phyloP scores from a whole-genome alignment of 1,140 invertebrate genomes.

The Drosophila aff. region DNA sequence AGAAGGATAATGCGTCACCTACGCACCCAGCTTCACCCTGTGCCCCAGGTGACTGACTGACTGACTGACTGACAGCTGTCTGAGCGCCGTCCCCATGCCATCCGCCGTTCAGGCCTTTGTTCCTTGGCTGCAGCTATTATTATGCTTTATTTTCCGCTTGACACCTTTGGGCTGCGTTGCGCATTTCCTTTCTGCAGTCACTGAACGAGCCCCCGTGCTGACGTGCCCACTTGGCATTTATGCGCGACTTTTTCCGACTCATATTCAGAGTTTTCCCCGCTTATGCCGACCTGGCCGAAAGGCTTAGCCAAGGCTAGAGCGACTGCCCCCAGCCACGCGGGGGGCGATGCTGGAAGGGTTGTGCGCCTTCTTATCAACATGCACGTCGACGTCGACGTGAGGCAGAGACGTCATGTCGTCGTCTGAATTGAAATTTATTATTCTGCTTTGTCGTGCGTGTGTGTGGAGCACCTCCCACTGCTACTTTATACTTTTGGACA shows the following conservation, averaged over 20 bases:
- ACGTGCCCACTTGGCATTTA: slow-evolving; percentile 48
- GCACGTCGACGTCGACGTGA: slow-evolving; percentile 51
- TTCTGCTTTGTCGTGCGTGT: slow-evolving; percentile 79
- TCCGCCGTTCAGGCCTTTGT: slow-evolving; percentile 28
- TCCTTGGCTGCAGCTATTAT: slow-evolving; percentile 54
- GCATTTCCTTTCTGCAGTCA: slow-evolving; percentile 73
- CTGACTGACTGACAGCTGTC: slow-evolving; percentile 35
- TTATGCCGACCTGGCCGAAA: slow-evolving; percentile 39
- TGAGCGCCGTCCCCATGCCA: slow-evolving; percentile 5
- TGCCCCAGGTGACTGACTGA: slow-evolving; percentile 6
- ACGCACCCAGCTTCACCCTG: slow-evolving; percentile 12
- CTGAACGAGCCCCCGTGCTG: slow-evolving; percentile 13
- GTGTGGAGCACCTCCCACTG: slow-evolving; percentile 10
- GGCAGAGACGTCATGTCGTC: slow-evolving; percentile 67
- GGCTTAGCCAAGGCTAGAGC: slow-evolving; percentile 47
- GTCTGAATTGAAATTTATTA: slow-evolving; percentile 82
- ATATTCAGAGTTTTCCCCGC: slow-evolving; percentile 27
- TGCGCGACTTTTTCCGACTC: slow-evolving; percentile 46
- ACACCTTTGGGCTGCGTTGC: slow-evolving; percentile 79
- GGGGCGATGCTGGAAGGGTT: slow-evolving; percentile 33
- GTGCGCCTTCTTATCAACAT: slow-evolving; percentile 71
- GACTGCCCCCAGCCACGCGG: slow-evolving; percentile 6
- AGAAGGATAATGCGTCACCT: slow-evolving; percentile 36
- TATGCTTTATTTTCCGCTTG: slow-evolving; percentile 83
- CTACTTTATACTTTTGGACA: background rate